phyloP scores from a whole-genome alignment of 2,113 vertebrate species.

The Pseudopipra pipra region DNA sequence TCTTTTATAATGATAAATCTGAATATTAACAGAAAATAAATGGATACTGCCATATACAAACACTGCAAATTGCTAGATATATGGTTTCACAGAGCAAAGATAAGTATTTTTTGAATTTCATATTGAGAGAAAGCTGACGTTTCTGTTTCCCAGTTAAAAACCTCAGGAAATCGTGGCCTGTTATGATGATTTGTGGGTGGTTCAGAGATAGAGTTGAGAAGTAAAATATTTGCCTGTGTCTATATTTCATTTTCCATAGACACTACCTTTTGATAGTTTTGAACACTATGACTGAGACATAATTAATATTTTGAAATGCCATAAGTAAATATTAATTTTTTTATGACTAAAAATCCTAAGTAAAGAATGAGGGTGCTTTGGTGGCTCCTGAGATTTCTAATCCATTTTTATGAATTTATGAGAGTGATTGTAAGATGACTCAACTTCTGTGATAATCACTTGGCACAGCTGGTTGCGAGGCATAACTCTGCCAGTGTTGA shows the following conservation, averaged over 20 bases:
- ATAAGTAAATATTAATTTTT: neutral
- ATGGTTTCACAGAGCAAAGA: neutral
- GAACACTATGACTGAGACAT: neutral
- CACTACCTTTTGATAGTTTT: neutral
- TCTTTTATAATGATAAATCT: neutral
- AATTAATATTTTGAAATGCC: neutral
- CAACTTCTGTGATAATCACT: neutral
- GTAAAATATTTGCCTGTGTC: neutral
- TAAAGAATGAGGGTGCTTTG: neutral
- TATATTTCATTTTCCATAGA: neutral
- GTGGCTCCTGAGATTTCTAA: neutral
- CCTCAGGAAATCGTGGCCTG: rapidly evolving
- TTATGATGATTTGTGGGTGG: neutral
- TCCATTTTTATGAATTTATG: neutral
- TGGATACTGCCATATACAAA: neutral
- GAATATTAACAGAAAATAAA: neutral
- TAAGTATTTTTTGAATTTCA: neutral
- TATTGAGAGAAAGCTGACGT: neutral
- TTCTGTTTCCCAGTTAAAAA: neutral
- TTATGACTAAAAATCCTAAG: neutral
- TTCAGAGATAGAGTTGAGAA: neutral
- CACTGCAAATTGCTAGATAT: neutral
- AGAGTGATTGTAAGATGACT: rapidly evolving
- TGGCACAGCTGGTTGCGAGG: neutral
- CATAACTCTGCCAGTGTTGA: neutral